Conservation (phyloP, 2,113 vertebrate genomes). For the Empidonax traillii region DNA sequence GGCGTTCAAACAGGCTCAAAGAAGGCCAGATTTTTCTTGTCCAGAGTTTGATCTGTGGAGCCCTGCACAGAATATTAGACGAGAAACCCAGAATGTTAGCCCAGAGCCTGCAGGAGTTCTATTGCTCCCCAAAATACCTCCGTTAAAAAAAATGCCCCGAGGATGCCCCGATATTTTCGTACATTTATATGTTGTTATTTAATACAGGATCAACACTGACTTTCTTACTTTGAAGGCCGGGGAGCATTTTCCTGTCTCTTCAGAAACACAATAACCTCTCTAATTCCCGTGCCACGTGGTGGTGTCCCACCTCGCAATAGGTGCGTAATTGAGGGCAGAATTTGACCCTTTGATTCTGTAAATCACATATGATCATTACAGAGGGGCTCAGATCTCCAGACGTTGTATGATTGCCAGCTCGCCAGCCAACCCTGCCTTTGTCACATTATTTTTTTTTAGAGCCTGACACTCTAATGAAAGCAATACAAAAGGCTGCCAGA, state of each 20-base stretch:
- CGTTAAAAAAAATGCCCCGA: not conserved
- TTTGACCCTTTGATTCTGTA: constrained; percentile 68
- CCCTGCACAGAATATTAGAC: not conserved
- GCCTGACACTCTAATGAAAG: constrained; percentile 68
- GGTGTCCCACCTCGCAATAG: constrained; percentile 44
- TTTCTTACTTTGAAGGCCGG: constrained; percentile 13
- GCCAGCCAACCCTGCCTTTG: constrained; percentile 64
- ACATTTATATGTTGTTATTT: constrained; percentile 23
- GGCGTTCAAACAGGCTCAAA: not conserved
- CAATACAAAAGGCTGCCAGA: constrained; percentile 65
- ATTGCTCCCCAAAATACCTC: not conserved
- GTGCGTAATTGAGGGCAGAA: constrained; percentile 57
- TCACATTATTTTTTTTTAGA: constrained; percentile 57
- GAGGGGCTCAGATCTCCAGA: constrained; percentile 56
- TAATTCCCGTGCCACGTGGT: constrained; percentile 48
- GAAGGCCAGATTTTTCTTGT: not conserved
- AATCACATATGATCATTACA: constrained; percentile 56
- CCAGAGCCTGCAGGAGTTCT: not conserved
- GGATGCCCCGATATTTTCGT: not conserved
- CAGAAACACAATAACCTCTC: constrained; percentile 43
- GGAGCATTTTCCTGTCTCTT: constrained; percentile 26
- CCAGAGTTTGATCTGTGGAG: not conserved
- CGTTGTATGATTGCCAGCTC: constrained; percentile 55
- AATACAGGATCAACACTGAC: not conserved
- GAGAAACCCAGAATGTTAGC: not conserved